Conservation (phyloP, 2,888 invertebrate genomes). For the Nipponacmea schrenckii region DNA sequence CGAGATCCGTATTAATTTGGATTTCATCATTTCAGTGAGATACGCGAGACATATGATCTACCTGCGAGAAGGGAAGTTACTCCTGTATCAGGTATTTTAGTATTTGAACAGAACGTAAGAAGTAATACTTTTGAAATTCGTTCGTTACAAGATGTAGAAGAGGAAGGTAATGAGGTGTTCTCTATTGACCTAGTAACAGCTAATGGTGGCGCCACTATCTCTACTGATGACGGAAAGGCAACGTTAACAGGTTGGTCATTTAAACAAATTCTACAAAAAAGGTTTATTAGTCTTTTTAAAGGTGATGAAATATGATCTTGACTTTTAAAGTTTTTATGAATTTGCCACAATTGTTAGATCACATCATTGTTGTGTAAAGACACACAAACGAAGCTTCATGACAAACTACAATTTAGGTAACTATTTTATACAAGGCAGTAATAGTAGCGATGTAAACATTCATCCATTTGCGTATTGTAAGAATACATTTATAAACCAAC, state of each 20-base stretch:
- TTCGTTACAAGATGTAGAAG: constrained; percentile 57
- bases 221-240: constrained; percentile 44
- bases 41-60: constrained; percentile 48
- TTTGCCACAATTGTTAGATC: no score
- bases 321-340: no score
- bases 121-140: constrained; percentile 40
- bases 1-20: no score
- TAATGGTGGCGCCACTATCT: constrained; percentile 58
- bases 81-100: constrained; percentile 59
- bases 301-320: no score
- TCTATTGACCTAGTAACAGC: constrained; percentile 53
- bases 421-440: no score
- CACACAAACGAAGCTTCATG: no score
- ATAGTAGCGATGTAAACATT: no score
- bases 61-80: constrained; percentile 54
- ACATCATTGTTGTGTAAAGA: no score
- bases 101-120: constrained; percentile 40
- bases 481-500: no score
- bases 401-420: no score
- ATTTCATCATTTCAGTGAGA: constrained; percentile 41
- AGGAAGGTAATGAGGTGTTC: constrained; percentile 62
- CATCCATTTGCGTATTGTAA: no score
- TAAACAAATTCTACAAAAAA: not conserved
- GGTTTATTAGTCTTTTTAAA: not conserved
- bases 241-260: constrained; percentile 56